Evolutionary conservation across 2,888 invertebrate genomes (phyloP), one percentile per base, ranked within the genome.

Genomic region (Agonopterix heracliana): DNA sequence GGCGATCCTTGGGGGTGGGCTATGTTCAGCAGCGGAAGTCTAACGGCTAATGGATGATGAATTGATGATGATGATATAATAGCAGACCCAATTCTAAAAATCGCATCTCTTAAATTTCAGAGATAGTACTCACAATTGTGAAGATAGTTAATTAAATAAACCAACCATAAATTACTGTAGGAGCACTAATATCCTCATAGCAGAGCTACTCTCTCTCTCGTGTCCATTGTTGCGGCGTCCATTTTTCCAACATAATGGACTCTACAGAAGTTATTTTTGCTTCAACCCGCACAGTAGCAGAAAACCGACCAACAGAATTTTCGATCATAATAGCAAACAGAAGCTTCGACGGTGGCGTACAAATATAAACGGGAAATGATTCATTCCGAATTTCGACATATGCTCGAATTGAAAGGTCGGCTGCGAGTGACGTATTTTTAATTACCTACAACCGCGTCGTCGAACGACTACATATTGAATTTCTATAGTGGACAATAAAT

Each of bases 341-440:
- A 56, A 61, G 62, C 51, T 60, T 56, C 59, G 51, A 54, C 53
- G 58, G 59, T 66, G 68, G 66, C 73, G 70, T 73, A 75, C 75
- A 80, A 83, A 82, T 80, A 83, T 78, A 79, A 78, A 78, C 68
- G 69, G 74, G 73, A 83, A 82, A 84, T 85, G 81, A 85, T 81
- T 85, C 82, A 85, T 85, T 84, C 76, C 73, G 71, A 74, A 84
- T 83, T 84, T 83, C 81, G 83, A 84, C 80, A 82, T 83, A 84
- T 84, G 81, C 79, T 79, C 80, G 71, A 83, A 81, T 82, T 80
- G 84, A 78, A 86, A 81, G 78, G 81, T 81, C 73, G 79, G 77
- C 83, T 88, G 87, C 81, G 74, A 82, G 74, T 86, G 87, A 88
- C 87, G 79, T 84, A 81, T 88, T 87, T 88, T 88, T 87, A 88